Evolutionary conservation across 2,888 invertebrate species (phyloP).

Genomic region (Pyrocoelia pectoralis): DNA sequence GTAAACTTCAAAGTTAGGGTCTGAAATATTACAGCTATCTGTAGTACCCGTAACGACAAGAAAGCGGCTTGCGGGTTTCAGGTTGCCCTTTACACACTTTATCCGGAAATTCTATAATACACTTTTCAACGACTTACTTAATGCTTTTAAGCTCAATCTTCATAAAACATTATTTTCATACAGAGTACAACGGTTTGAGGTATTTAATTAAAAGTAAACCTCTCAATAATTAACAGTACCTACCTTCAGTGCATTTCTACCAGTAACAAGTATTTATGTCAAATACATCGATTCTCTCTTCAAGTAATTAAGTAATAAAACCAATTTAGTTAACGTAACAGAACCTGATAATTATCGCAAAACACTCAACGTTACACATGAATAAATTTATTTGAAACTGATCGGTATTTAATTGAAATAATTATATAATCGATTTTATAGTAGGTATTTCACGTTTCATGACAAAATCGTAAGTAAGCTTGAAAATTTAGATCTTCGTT

Average conservation of each 20-base stretch:
- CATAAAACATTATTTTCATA: conserved; percentile 9
- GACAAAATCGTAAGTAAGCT: conserved; percentile 7
- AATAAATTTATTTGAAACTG: conserved; percentile 22
- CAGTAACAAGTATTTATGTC: neutral
- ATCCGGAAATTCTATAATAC: conserved; percentile 19
- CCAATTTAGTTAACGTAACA: conserved; percentile 22
- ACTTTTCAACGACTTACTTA: conserved; percentile 20
- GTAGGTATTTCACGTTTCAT: neutral
- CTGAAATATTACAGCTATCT: conserved; percentile 35
- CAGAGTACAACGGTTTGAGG: neutral
- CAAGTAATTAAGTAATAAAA: conserved; percentile 25
- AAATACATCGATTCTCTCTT: neutral
- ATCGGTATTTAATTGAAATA: conserved; percentile 26
- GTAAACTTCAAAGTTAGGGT: conserved; percentile 32
- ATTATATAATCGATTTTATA: conserved; percentile 26
- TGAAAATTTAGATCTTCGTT: neutral
- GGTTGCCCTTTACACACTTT: conserved; percentile 18
- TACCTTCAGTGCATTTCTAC: neutral
- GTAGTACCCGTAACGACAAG: conserved; percentile 29
- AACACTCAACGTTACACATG: conserved; percentile 19
- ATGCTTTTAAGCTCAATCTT: conserved; percentile 15
- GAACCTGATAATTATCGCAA: conserved; percentile 21
- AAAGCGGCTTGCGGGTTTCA: conserved; percentile 34
- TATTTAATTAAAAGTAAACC: conserved; percentile 7
- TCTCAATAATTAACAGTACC: neutral